Evolutionary conservation across 1,140 invertebrate genomes (phyloP), one percentile per base, ranked within the genome.

Genomic region (Acyrthosiphon pisum): DNA sequence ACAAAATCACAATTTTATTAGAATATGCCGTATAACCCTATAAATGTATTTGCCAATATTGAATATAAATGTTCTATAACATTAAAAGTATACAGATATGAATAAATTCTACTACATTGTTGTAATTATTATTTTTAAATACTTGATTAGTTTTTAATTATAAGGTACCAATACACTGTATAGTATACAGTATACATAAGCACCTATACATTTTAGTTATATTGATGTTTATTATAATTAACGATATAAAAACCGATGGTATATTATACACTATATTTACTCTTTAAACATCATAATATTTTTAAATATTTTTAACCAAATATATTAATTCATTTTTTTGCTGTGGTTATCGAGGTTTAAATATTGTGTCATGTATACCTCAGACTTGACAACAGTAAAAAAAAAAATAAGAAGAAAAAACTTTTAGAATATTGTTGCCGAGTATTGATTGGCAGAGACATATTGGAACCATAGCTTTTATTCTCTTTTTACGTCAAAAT

Each of bases 401-500:
- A 35, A 88, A 22, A 50, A 53, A 37, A 41, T 41, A 3, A 30
- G 18, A 41, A 2, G 8, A 44, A 53, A 53, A 53, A 89, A 37
- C n/a, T 89, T 37, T 89, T 37, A 11, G 23, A 89, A 89, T 89
- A 89, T 53, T 50, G 23, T 48, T 53, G 1, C 0, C 7, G 35
- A 37, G 48, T 89, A 89, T 89, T 53, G 87, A 89, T 53, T 89
- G 48, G n/a, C 46, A 48, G 30, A n/a, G 44, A 88, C 86, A n/a
- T 48, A 48, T 88, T 48, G n/a, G n/a, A 50, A 88, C 26, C 44
- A 48, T 35, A 20, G 86, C 22, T 88, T 88, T 88, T 88, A 48
- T 88, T 88, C 46, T 88, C 2, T 48, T 88, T 88, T 41, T 88
- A 48, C 44, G 30, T 48, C 86, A 88, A 88, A 48, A 87, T n/a